Evolutionary conservation across 2,888 invertebrate species (phyloP).

Genomic region (Drosophila macrospina): DNA sequence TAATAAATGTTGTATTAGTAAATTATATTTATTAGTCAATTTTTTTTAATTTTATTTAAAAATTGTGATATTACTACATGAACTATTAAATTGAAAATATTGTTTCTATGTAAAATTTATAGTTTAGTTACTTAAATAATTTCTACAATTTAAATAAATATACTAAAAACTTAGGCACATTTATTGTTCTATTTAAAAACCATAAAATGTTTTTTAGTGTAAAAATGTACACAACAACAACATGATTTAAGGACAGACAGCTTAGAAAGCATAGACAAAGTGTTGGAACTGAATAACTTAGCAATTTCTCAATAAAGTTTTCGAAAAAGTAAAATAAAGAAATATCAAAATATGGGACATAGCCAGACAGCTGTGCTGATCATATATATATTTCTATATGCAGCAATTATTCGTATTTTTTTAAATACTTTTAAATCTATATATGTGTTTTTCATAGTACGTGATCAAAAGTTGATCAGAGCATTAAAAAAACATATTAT

Average conservation of each 20-base stretch:
- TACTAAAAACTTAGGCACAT: too few species aligned
- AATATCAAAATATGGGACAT: neutral
- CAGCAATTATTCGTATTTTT: neutral
- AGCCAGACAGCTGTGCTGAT: slow-evolving; percentile 23
- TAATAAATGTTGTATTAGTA: too few species aligned
- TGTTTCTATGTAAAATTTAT: too few species aligned
- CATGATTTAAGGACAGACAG: neutral
- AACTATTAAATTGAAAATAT: too few species aligned
- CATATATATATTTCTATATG: neutral
- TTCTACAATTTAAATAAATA: too few species aligned
- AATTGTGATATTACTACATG: too few species aligned
- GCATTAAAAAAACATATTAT: slow-evolving; percentile 4
- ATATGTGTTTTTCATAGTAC: slow-evolving; percentile 4
- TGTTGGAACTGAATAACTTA: neutral
- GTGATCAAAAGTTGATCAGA: slow-evolving; percentile 24
- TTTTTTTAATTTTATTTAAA: too few species aligned
- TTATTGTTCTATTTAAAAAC: too few species aligned
- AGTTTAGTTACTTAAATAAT: too few species aligned
- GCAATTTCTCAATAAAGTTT: neutral
- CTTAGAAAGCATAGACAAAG: neutral
- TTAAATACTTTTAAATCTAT: slow-evolving; percentile 16
- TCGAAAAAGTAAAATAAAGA: neutral
- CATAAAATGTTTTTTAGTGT: too few species aligned
- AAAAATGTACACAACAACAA: neutral
- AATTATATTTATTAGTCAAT: too few species aligned